These are phyloP conservation scores for Xestoiulus laeticollis DNA, from an alignment of 2,888 invertebrate genomes.

Conservation along the genomic window DNA sequence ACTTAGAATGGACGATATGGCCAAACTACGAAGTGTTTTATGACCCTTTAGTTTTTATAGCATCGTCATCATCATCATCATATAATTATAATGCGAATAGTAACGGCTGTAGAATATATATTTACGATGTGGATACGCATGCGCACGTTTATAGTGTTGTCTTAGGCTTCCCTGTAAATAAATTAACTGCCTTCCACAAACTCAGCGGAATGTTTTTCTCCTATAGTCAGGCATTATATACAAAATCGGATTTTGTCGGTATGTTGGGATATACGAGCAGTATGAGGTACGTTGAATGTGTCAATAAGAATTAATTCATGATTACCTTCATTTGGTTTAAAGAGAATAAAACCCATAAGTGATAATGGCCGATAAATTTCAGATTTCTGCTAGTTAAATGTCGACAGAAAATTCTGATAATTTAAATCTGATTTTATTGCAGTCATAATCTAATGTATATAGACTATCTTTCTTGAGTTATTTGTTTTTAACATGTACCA, in stretches of 20 bases:
- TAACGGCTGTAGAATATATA: not conserved
- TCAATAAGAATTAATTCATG: not conserved
- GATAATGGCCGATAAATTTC: not conserved
- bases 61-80: not conserved
- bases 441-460: not conserved
- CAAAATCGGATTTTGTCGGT: not conserved
- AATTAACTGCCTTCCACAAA: not conserved
- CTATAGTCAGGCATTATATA: not conserved
- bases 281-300: not conserved
- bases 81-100: not conserved
- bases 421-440: not conserved
- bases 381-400: not conserved
- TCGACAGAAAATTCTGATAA: not conserved
- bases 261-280: conserved; percentile 29
- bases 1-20: not conserved
- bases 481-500: not conserved
- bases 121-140: not conserved
- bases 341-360: not conserved
- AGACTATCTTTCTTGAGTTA: conserved; percentile 4
- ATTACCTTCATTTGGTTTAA: not conserved
- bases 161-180: conserved; percentile 14
- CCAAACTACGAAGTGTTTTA: not conserved
- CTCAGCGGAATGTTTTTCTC: not conserved
- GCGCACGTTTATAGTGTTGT: conserved; percentile 4
- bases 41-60: not conserved